A percentile compares a stretch with the other conserved stretches of the same genome.
Evolutionary conservation across 1,140 invertebrate genomes (phyloP).

Genomic region (Batillaria attramentaria): DNA sequence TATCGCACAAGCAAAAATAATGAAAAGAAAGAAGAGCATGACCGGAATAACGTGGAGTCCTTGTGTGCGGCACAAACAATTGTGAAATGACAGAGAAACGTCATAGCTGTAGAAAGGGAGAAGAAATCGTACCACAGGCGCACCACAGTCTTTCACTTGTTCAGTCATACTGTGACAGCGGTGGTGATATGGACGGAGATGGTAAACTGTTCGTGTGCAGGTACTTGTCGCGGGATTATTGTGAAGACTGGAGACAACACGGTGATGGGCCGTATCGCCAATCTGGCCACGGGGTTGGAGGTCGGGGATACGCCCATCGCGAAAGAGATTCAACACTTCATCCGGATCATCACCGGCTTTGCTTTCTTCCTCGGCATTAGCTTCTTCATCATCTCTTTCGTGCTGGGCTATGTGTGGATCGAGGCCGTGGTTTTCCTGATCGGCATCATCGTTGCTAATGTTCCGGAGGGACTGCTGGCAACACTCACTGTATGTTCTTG

Average conservation of each 20-base stretch:
- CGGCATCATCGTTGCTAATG: conserved; percentile 77
- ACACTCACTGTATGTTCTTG: conserved; percentile 96
- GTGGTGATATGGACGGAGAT: no score
- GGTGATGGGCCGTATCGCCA: conserved; percentile 44
- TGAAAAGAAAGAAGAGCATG: no score
- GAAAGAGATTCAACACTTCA: conserved; percentile 37
- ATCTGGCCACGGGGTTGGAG: conserved; percentile 36
- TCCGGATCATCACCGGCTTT: conserved; percentile 33
- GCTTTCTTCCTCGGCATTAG: conserved; percentile 26
- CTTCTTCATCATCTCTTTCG: conserved; percentile 33
- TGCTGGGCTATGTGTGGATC: conserved; percentile 38
- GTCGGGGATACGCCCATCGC: conserved; percentile 38
- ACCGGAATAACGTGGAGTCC: no score
- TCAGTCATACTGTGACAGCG: no score
- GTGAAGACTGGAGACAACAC: conserved; percentile 79
- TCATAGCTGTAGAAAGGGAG: no score
- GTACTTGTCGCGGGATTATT: conserved; percentile 73
- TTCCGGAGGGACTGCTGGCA: conserved; percentile 96
- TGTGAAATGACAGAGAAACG: no score
- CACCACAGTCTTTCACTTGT: no score
- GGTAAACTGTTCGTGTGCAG: no score
- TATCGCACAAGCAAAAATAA: no score
- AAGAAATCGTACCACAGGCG: no score
- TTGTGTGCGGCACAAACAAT: no score
- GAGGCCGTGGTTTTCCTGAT: conserved; percentile 38